These are phyloP conservation scores for Sinhomidia bicolor DNA, from an alignment of 2,888 invertebrate genomes.

Conservation along the genomic window DNA sequence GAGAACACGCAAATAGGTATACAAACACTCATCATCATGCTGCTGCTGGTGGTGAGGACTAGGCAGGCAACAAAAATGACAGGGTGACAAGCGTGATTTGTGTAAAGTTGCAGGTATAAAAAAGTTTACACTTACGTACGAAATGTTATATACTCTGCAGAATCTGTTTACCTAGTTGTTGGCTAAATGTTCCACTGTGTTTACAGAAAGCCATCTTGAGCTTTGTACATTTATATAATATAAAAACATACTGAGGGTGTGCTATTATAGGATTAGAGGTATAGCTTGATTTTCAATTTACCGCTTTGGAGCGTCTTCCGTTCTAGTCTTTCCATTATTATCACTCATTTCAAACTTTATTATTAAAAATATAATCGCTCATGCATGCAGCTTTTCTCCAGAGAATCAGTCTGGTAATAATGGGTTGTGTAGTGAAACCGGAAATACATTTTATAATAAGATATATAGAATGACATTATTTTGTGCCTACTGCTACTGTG, in stretches of 20 bases:
- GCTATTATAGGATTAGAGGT: neutral
- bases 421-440: constrained; percentile 29
- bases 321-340: neutral
- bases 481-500: neutral
- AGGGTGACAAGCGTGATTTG: constrained; percentile 36
- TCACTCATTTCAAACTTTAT: constrained; percentile 11
- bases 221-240: too few species aligned
- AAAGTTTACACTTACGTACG: neutral
- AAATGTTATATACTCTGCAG: neutral
- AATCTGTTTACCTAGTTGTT: neutral
- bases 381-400: constrained; percentile 28
- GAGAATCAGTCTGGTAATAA: constrained; percentile 34
- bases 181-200: neutral
- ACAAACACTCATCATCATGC: neutral
- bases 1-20: neutral
- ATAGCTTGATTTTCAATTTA: constrained; percentile 8
- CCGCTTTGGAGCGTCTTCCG: neutral
- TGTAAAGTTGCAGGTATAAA: neutral
- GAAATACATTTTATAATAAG: neutral
- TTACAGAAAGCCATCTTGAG: neutral
- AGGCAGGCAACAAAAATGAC: neutral
- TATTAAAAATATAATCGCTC: constrained; percentile 7
- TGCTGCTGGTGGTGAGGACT: too few species aligned
- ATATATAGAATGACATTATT: neutral
- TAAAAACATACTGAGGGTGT: neutral